Conservation (phyloP, 2,888 invertebrate genomes). For the Salpingus planirostris region DNA sequence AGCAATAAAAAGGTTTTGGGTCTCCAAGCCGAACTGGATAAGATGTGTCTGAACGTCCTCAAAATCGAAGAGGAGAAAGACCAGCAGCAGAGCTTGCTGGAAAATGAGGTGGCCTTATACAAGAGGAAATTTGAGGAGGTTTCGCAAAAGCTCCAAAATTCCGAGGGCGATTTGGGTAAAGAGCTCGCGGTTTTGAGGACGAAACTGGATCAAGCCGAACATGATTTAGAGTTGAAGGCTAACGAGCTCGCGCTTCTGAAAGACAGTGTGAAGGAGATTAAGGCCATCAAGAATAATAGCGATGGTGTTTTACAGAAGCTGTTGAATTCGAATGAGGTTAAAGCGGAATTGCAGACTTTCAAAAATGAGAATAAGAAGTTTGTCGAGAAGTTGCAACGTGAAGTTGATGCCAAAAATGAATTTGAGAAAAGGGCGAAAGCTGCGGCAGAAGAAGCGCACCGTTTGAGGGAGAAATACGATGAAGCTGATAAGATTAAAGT, state of each 20-base stretch:
- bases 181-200: constrained; percentile 44
- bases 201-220: constrained; percentile 36
- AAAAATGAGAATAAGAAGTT: constrained; percentile 46
- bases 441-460: constrained; percentile 46
- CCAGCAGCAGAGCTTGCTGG: constrained; percentile 34
- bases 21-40: constrained; percentile 37
- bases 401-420: constrained; percentile 40
- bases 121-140: constrained; percentile 35
- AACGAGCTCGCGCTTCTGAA: constrained; percentile 43
- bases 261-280: constrained; percentile 42
- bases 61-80: constrained; percentile 41
- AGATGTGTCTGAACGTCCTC: constrained; percentile 34
- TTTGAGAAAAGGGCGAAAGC: constrained; percentile 40
- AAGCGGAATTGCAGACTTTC: constrained; percentile 50
- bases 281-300: constrained; percentile 37
- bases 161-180: constrained; percentile 47
- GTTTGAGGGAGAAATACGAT: constrained; percentile 50
- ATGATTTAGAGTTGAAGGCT: constrained; percentile 33
- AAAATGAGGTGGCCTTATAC: constrained; percentile 28
- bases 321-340: constrained; percentile 48
- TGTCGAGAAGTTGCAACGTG: constrained; percentile 41
- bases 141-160: constrained; percentile 33
- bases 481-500: constrained; percentile 61
- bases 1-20: constrained; percentile 36
- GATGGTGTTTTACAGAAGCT: constrained; percentile 31